Conservation (phyloP, 2,113 vertebrate species). For the Dicentrarchus labrax region DNA sequence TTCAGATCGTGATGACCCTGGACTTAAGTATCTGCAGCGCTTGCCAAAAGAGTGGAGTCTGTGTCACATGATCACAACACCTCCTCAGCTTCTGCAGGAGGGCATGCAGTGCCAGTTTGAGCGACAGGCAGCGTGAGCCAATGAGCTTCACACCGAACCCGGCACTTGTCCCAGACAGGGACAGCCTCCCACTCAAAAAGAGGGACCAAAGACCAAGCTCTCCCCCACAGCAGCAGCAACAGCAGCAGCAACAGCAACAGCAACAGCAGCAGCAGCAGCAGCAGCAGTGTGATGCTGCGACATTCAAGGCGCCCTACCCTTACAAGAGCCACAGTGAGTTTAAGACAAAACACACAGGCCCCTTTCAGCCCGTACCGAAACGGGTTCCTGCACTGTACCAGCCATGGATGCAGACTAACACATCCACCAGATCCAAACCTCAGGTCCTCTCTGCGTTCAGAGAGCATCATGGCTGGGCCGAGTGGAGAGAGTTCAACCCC, state of each 20-base stretch:
- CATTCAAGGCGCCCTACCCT: conserved; percentile 83
- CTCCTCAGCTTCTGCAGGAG: conserved; percentile 40
- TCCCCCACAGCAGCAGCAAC: background rate
- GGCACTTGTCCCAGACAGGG: conserved; percentile 62
- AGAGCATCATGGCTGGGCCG: conserved; percentile 61
- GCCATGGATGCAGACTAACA: conserved; percentile 69
- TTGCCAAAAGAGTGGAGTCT: conserved; percentile 59
- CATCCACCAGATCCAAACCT: conserved; percentile 58
- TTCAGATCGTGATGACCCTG: conserved; percentile 54
- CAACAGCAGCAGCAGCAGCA: conserved; percentile 47
- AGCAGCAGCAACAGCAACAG: background rate
- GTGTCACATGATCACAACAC: conserved; percentile 49
- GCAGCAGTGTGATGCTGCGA: conserved; percentile 59
- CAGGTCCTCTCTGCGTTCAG: conserved; percentile 62
- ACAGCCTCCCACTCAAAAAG: conserved; percentile 81
- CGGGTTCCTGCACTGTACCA: conserved; percentile 69
- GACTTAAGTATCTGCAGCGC: conserved; percentile 12
- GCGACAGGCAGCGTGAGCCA: conserved; percentile 57
- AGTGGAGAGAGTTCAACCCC: conserved; percentile 58
- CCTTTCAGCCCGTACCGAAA: conserved; percentile 58
- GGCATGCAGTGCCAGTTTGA: conserved; percentile 38
- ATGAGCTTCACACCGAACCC: conserved; percentile 74
- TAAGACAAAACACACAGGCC: conserved; percentile 54
- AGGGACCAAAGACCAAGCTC: conserved; percentile 74
- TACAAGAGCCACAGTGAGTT: conserved; percentile 68